Conservation (phyloP, 2,888 invertebrate genomes). For the Esperia sulphurella region DNA sequence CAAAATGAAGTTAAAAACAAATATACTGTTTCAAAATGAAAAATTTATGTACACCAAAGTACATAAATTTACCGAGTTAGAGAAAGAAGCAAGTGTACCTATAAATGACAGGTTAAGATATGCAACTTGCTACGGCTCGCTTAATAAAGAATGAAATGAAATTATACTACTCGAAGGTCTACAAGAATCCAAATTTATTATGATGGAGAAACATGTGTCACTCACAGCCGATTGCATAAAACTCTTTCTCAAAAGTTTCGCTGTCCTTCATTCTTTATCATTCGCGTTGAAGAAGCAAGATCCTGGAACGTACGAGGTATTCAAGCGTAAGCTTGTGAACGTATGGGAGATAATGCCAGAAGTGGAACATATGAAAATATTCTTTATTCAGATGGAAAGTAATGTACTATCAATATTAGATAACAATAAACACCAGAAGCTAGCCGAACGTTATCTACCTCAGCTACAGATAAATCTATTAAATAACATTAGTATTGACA, state of each 20-base stretch:
- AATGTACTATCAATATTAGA: background rate
- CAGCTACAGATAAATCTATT: background rate
- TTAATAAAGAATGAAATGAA: slow-evolving; percentile 30
- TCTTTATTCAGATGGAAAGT: background rate
- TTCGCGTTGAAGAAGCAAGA: slow-evolving; percentile 32
- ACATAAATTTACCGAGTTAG: slow-evolving; percentile 27
- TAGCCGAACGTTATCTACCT: background rate
- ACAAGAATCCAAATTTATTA: slow-evolving; percentile 20
- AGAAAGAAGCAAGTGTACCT: slow-evolving; percentile 23
- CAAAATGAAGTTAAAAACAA: background rate
- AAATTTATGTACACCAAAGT: slow-evolving; percentile 30
- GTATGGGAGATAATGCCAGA: background rate
- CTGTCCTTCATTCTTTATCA: slow-evolving; percentile 33
- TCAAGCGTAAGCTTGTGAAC: background rate
- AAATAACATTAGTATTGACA: background rate
- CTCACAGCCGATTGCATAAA: slow-evolving; percentile 15
- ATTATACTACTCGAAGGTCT: slow-evolving; percentile 43
- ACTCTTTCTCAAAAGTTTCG: slow-evolving; percentile 30
- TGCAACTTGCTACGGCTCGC: slow-evolving; percentile 33
- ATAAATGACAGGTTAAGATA: slow-evolving; percentile 25
- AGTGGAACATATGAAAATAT: background rate
- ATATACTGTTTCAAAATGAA: slow-evolving; percentile 26
- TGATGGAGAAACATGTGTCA: slow-evolving; percentile 27
- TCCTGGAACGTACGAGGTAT: slow-evolving; percentile 7
- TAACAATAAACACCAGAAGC: background rate